Base-by-base conservation (phyloP, 2,113 vertebrate genomes). In the Puffinus mauretanicus region DNA sequence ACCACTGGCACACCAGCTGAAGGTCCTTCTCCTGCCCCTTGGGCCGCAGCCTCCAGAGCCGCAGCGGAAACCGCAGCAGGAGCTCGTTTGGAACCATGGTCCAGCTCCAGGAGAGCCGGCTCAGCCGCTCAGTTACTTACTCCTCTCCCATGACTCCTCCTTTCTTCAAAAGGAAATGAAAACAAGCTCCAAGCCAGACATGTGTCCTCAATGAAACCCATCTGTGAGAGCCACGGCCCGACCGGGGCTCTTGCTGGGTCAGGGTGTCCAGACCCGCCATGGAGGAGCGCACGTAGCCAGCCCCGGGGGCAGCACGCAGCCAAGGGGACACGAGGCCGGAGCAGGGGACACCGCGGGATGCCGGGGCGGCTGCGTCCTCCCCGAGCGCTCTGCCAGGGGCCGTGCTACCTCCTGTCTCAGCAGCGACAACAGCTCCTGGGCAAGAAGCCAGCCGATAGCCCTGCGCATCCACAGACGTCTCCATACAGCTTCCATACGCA, bases 201-300 rank as follows among this genome's bases (percentile, higher is more conserved):
- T 77, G 64, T 94, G 92, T 95, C 94, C 82, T 73, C 82, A 93
- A 13, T 90, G 81, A 95, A 97, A 95, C 40, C 80, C 95, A 91
- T 93, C 87, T 96, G 95, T 32, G 72, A 94, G 47, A 65, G 69
- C 54, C 80, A 88, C 26, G 2, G 5, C 62, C 78, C 1, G 3
- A 19, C 8, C 0, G 0, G 13, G 21, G 34, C 82, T 52, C 22
- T 18, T 71, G 82, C 52, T 19, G 25, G 44, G 15, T 27, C 70
- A 34, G 66, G 34, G 78, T 1, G 2, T 26, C 65, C 52, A 20
- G 60, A 44, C 19, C 44, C 0, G 0, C 47, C 67, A 83, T 57
- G 88, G 64, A 77, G 51, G 60, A 96, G 61, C 0, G 34, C 86
- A 79, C 46, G 46, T 77, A 90, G 72, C 69, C 88, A 66, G 67